These are phyloP conservation scores for Drepana arcuata DNA, from an alignment of 1,140 invertebrate genomes.

Conservation along the genomic window DNA sequence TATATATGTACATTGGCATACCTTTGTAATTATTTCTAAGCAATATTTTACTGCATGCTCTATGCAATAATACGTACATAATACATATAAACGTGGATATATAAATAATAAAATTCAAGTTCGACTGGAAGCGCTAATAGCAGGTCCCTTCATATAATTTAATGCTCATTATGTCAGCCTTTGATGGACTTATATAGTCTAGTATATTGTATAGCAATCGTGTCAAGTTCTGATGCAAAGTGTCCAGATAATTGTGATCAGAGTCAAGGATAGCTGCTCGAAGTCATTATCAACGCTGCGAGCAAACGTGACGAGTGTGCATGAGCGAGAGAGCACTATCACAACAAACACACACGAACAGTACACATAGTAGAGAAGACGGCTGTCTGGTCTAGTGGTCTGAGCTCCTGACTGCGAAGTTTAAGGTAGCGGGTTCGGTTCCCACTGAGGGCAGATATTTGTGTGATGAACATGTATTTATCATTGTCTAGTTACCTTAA, in stretches of 20 bases:
- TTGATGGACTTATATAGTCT: conserved; percentile 21
- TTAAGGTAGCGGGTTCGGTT: no score
- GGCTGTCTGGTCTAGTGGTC: no score
- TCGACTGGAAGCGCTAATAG: conserved; percentile 40
- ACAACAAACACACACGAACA: no score
- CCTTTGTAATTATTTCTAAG: no score
- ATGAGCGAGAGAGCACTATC: no score
- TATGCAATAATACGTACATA: conserved; percentile 3
- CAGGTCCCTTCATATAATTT: conserved; percentile 39
- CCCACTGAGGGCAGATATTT: no score
- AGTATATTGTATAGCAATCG: conserved; percentile 27
- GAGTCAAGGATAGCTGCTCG: conserved; percentile 53
- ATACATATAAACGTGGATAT: conserved; percentile 7
- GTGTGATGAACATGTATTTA: no score
- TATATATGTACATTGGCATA: no score
- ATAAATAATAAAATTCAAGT: conserved; percentile 36
- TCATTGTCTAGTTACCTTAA: no score
- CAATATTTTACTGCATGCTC: conserved; percentile 3
- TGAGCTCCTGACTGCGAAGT: no score
- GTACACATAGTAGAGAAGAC: no score
- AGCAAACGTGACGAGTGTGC: conserved; percentile 23
- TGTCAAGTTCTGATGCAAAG: conserved; percentile 57
- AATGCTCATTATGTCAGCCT: conserved; percentile 37
- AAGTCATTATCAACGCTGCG: conserved; percentile 25
- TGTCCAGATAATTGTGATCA: conserved; percentile 56